Evolutionary conservation across 2,113 vertebrate species (phyloP).

Genomic region (Ptyas mucosa): DNA sequence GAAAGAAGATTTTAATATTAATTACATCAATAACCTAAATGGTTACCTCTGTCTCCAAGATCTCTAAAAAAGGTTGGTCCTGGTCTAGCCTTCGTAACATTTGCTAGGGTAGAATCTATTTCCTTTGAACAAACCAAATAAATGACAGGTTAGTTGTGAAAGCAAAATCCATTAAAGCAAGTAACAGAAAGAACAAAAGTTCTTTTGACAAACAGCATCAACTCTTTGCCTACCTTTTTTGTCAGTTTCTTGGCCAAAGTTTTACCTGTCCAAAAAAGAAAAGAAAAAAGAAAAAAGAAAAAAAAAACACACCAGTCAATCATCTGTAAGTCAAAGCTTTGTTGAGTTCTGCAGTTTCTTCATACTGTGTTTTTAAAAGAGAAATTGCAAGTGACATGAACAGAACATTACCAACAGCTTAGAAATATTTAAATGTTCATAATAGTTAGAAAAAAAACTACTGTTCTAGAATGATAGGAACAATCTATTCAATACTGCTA

Average conservation of each 20-base stretch:
- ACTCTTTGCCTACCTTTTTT: constrained; percentile 69
- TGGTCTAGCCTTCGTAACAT: constrained; percentile 69
- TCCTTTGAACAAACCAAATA: constrained; percentile 77
- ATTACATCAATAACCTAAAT: constrained; percentile 31
- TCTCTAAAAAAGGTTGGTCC: constrained; percentile 84
- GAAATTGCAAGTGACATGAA: constrained; percentile 55
- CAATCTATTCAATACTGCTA: constrained; percentile 39
- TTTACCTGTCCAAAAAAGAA: constrained; percentile 70
- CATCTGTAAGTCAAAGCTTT: constrained; percentile 56
- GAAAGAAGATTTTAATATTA: constrained; percentile 30
- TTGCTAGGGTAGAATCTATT: constrained; percentile 70
- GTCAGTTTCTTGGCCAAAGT: constrained; percentile 70
- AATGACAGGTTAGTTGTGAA: constrained; percentile 46
- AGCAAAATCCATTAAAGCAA: constrained; percentile 33
- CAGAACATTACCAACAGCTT: constrained; percentile 45
- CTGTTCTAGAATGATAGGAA: constrained; percentile 38
- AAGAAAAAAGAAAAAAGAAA: constrained; percentile 51
- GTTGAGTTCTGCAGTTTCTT: constrained; percentile 57
- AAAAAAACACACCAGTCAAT: constrained; percentile 43
- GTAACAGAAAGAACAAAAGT: constrained; percentile 49
- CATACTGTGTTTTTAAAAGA: constrained; percentile 49
- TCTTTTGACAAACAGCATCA: constrained; percentile 48
- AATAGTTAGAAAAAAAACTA: constrained; percentile 31
- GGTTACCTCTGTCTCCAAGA: constrained; percentile 89
- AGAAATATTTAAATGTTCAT: constrained; percentile 49